These are phyloP conservation scores for Ormyrus pomaceus DNA, from an alignment of 2,888 invertebrate species.

Conservation along the genomic window DNA sequence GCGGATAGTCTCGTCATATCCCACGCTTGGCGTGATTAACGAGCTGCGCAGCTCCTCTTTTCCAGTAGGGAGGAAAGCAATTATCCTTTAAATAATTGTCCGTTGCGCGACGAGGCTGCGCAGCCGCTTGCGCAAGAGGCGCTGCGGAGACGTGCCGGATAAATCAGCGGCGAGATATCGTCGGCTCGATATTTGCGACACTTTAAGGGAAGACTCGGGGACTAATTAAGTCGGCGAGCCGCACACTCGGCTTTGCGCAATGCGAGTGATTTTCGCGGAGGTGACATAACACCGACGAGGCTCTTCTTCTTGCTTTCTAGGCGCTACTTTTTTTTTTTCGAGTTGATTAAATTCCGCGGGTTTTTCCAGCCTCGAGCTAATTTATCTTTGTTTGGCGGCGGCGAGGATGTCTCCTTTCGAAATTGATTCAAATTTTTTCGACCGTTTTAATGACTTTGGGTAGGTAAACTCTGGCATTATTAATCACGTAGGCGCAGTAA, in stretches of 20 bases:
- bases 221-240: constrained; percentile 9
- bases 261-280: not conserved
- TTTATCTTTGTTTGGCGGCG: no score
- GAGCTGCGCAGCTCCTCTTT: no score
- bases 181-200: constrained; percentile 31
- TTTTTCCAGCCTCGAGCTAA: no score
- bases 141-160: constrained; percentile 1
- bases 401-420: no score
- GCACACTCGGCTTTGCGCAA: constrained; percentile 26
- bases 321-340: not conserved
- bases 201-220: constrained; percentile 33
- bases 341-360: no score
- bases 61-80: not conserved
- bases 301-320: not conserved
- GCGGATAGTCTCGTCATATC: no score
- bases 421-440: no score
- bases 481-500: no score
- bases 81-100: constrained; percentile 26
- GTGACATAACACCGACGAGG: not conserved
- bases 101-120: not conserved
- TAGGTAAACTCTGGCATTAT: no score
- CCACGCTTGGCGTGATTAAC: no score
- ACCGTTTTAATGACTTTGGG: no score
- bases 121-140: not conserved
- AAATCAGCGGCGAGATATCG: constrained; percentile 15